These are phyloP conservation scores for Leucophenga maculata DNA, from an alignment of 2,888 invertebrate species.

Conservation along the genomic window DNA sequence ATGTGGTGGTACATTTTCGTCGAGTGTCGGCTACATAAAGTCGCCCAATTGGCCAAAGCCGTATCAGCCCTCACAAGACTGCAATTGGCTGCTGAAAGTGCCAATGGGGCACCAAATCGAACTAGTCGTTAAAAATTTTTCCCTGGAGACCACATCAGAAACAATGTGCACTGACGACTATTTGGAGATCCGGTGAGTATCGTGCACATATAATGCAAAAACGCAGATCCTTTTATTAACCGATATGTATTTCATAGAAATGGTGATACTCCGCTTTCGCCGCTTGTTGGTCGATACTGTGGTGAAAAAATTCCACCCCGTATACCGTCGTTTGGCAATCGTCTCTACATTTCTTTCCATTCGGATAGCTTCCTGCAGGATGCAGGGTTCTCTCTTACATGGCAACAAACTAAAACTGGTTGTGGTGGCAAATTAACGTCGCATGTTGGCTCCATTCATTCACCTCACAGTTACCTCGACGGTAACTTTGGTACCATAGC, in stretches of 20 bases:
- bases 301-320: slow-evolving; percentile 77
- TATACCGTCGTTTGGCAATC: slow-evolving; percentile 84
- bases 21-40: slow-evolving; percentile 79
- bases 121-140: slow-evolving; percentile 79
- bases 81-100: slow-evolving; percentile 85
- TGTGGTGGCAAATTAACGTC: slow-evolving; percentile 87
- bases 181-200: slow-evolving; percentile 79
- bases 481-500: slow-evolving; percentile 80
- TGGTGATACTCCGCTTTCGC: slow-evolving; percentile 81
- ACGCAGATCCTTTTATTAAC: not conserved
- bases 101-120: slow-evolving; percentile 83
- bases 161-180: slow-evolving; percentile 77
- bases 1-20: slow-evolving; percentile 83
- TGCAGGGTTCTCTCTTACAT: slow-evolving; percentile 81
- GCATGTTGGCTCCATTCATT: slow-evolving; percentile 82
- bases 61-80: slow-evolving; percentile 81
- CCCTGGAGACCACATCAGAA: slow-evolving; percentile 77
- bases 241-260: slow-evolving; percentile 75
- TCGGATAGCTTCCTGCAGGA: slow-evolving; percentile 78
- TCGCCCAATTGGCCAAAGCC: slow-evolving; percentile 85
- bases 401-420: slow-evolving; percentile 79
- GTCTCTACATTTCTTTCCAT: slow-evolving; percentile 81
- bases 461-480: slow-evolving; percentile 86
- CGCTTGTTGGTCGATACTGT: slow-evolving; percentile 87
- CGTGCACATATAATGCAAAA: not conserved